Percentiles rank a stretch among this genome's conserved stretches.
These are phyloP conservation scores for Junco hyemalis DNA, from an alignment of 2,113 vertebrate genomes.

Conservation along the genomic window DNA sequence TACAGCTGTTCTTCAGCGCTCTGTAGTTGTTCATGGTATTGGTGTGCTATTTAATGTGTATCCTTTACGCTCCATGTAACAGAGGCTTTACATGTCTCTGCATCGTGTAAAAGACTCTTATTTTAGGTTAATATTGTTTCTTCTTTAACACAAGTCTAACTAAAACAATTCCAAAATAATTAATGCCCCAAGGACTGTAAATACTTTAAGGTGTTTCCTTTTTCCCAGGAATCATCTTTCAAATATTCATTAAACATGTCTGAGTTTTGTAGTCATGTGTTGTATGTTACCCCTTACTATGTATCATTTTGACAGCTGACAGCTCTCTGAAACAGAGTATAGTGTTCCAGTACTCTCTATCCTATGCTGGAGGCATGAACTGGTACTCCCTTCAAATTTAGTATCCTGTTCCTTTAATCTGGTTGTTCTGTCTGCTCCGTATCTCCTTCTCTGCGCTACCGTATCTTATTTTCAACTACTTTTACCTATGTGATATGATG, in stretches of 20 bases:
- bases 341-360: neutral
- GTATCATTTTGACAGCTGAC: neutral
- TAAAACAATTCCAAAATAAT: slow-evolving; percentile 62
- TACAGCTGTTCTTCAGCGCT: neutral
- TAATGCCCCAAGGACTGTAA: slow-evolving; percentile 21
- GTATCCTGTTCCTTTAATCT: neutral
- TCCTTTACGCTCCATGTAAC: neutral
- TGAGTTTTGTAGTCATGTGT: neutral
- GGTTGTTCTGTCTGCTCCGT: neutral
- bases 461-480: neutral
- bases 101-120: neutral
- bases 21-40: rapidly evolving
- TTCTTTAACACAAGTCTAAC: slow-evolving; percentile 52
- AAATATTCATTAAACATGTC: slow-evolving; percentile 24
- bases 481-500: neutral
- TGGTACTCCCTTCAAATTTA: neutral
- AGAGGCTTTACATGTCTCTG: neutral
- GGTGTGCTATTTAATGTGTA: neutral
- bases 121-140: slow-evolving; percentile 31
- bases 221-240: slow-evolving; percentile 49
- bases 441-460: neutral
- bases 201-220: slow-evolving; percentile 27
- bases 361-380: neutral
- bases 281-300: neutral
- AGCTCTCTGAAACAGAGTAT: neutral